Evolutionary conservation across 2,797 vertebrate genomes (phyloP).

Genomic region (Gymnocypris eckloni): DNA sequence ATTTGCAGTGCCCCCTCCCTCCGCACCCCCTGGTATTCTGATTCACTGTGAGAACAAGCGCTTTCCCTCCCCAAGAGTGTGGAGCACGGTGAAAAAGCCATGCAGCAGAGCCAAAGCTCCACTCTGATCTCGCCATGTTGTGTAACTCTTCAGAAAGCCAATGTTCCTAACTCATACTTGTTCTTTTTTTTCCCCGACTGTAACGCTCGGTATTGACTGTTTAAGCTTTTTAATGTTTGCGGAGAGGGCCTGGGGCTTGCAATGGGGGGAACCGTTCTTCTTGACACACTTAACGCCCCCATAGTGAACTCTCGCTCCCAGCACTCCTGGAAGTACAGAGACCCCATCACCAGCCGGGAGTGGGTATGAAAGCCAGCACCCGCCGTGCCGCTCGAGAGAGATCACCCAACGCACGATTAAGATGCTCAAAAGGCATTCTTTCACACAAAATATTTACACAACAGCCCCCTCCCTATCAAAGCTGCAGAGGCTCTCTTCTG

Average conservation of each 20-base stretch:
- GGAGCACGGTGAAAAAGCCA: slow-evolving; percentile 64
- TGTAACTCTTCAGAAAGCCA: slow-evolving; percentile 83
- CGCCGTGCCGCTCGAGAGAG: slow-evolving; percentile 77
- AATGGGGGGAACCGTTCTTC: slow-evolving; percentile 80
- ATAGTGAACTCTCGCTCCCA: slow-evolving; percentile 85
- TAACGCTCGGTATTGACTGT: slow-evolving; percentile 86
- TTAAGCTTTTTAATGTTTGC: slow-evolving; percentile 85
- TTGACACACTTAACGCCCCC: slow-evolving; percentile 87
- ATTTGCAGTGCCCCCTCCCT: slow-evolving; percentile 70
- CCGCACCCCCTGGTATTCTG: slow-evolving; percentile 80
- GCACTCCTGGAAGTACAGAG: slow-evolving; percentile 81
- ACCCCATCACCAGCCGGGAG: slow-evolving; percentile 79
- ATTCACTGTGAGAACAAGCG: slow-evolving; percentile 78
- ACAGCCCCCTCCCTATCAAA: slow-evolving; percentile 63
- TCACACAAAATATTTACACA: slow-evolving; percentile 79
- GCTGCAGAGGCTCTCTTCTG: slow-evolving; percentile 60
- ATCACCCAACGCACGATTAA: slow-evolving; percentile 82
- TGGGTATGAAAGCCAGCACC: slow-evolving; percentile 80
- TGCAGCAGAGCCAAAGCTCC: slow-evolving; percentile 74
- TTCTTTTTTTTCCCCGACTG: slow-evolving; percentile 73
- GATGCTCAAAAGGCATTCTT: slow-evolving; percentile 75
- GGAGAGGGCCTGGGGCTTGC: slow-evolving; percentile 82
- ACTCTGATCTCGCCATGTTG: slow-evolving; percentile 84
- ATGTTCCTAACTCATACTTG: slow-evolving; percentile 73
- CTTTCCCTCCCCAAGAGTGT: slow-evolving; percentile 73